Percentiles rank a stretch among this genome's conserved stretches.
Conservation (phyloP, 1,140 invertebrate genomes). For the Mycetomoellerius zeteki region DNA sequence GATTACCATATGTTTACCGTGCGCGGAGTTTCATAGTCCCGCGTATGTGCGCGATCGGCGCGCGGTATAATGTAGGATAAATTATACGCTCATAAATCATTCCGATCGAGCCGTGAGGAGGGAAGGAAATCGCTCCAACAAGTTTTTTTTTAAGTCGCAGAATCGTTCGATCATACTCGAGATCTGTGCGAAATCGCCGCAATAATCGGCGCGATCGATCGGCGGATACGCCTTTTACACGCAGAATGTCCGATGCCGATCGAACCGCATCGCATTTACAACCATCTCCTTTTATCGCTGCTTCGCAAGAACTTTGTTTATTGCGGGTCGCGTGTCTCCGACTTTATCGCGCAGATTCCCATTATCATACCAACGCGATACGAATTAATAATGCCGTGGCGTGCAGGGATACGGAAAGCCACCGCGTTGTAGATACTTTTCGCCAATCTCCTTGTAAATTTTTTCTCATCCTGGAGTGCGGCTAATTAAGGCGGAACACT, state of each 20-base stretch:
- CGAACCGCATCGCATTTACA: background rate
- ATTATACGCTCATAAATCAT: slow-evolving; percentile 75
- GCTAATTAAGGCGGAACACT: slow-evolving; percentile 42
- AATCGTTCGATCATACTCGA: slow-evolving; percentile 8
- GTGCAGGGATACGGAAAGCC: background rate
- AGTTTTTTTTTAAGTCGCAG: slow-evolving; percentile 51
- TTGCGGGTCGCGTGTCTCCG: background rate
- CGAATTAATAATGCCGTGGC: slow-evolving; percentile 19
- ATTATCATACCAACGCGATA: slow-evolving; percentile 35
- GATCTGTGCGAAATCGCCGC: slow-evolving; percentile 24
- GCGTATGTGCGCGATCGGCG: slow-evolving; percentile 50
- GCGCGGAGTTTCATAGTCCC: slow-evolving; percentile 58
- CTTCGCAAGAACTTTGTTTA: slow-evolving; percentile 46
- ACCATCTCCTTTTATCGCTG: background rate
- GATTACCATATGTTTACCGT: slow-evolving; percentile 79
- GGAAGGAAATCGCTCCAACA: slow-evolving; percentile 62
- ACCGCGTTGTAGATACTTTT: background rate
- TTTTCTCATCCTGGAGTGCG: slow-evolving; percentile 10
- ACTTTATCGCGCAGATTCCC: slow-evolving; percentile 23
- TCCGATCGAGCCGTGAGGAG: background rate
- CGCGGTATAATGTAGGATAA: slow-evolving; percentile 69
- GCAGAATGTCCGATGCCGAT: background rate
- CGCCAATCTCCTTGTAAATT: slow-evolving; percentile 30
- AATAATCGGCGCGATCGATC: slow-evolving; percentile 15
- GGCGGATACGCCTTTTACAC: background rate